Evolutionary conservation across 1,140 invertebrate species (phyloP).

Genomic region (Scaptomyza pallida): DNA sequence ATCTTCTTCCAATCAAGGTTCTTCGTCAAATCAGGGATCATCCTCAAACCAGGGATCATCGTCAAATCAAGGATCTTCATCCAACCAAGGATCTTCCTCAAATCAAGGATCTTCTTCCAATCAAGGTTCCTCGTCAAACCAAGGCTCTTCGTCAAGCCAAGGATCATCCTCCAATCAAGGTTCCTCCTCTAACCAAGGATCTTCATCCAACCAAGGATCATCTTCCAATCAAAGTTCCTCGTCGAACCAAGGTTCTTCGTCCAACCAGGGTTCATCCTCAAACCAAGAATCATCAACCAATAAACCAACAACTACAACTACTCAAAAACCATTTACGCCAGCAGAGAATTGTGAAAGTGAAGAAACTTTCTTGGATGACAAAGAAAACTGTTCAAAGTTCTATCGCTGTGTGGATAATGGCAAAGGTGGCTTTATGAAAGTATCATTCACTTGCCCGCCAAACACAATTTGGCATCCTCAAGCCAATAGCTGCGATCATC

Average conservation of each 20-base stretch:
- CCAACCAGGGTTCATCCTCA: slow-evolving; percentile 32
- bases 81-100: too few relatives aligned
- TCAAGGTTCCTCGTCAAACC: too few relatives aligned
- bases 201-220: slow-evolving; percentile 39
- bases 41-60: slow-evolving; percentile 49
- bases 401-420: slow-evolving; percentile 88
- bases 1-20: slow-evolving; percentile 41
- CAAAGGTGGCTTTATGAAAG: slow-evolving; percentile 85
- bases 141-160: too few relatives aligned
- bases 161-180: too few relatives aligned
- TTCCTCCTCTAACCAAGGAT: slow-evolving; percentile 5
- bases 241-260: too few relatives aligned
- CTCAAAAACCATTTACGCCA: slow-evolving; percentile 70
- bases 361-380: slow-evolving; percentile 87
- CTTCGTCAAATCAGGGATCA: slow-evolving; percentile 33
- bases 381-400: slow-evolving; percentile 88
- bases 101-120: slow-evolving; percentile 37
- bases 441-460: slow-evolving; percentile 87
- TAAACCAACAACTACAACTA: slow-evolving; percentile 35
- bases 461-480: slow-evolving; percentile 88
- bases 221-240: too few relatives aligned
- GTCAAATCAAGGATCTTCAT: slow-evolving; percentile 38
- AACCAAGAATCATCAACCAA: slow-evolving; percentile 13
- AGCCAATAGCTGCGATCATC: slow-evolving; percentile 87
- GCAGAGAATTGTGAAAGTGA: slow-evolving; percentile 76